Percentiles rank a stretch among this genome's conserved stretches.
These are phyloP conservation scores for Antheraea assamensis DNA, from an alignment of 2,888 invertebrate genomes.

Conservation along the genomic window DNA sequence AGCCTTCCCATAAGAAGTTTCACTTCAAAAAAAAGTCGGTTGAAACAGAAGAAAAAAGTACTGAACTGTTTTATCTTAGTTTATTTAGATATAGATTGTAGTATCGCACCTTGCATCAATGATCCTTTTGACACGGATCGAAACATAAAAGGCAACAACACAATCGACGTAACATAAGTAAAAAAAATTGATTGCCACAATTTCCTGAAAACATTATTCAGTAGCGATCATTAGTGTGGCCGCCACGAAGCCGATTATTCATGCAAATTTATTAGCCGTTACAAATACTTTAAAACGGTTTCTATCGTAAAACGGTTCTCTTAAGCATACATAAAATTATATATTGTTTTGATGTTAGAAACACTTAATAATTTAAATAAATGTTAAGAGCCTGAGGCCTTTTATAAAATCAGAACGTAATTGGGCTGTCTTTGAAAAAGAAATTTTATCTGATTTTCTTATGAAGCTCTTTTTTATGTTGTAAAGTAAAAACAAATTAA, in stretches of 20 bases:
- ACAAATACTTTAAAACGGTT: background rate
- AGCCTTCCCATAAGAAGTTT: no score
- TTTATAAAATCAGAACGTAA: background rate
- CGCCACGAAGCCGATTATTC: slow-evolving; percentile 31
- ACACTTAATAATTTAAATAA: background rate
- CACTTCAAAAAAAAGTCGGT: no score
- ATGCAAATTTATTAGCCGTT: slow-evolving; percentile 29
- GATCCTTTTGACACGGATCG: slow-evolving; percentile 5
- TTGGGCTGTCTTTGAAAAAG: background rate
- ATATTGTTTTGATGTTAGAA: background rate
- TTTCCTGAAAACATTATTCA: slow-evolving; percentile 26
- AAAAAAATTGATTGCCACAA: slow-evolving; percentile 25
- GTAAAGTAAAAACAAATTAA: background rate
- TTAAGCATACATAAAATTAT: background rate
- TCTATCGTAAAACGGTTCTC: background rate
- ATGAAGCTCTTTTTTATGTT: background rate
- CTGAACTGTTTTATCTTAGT: background rate
- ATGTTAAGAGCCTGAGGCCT: background rate
- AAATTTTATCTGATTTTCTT: background rate
- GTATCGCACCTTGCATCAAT: background rate
- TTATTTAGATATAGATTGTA: background rate
- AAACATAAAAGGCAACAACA: background rate
- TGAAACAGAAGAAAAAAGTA: no score
- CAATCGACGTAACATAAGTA: background rate
- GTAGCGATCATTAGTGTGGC: slow-evolving; percentile 27